Evolutionary conservation across 2,797 vertebrate genomes (phyloP).

Genomic region (Pantherophis vulpinus): DNA sequence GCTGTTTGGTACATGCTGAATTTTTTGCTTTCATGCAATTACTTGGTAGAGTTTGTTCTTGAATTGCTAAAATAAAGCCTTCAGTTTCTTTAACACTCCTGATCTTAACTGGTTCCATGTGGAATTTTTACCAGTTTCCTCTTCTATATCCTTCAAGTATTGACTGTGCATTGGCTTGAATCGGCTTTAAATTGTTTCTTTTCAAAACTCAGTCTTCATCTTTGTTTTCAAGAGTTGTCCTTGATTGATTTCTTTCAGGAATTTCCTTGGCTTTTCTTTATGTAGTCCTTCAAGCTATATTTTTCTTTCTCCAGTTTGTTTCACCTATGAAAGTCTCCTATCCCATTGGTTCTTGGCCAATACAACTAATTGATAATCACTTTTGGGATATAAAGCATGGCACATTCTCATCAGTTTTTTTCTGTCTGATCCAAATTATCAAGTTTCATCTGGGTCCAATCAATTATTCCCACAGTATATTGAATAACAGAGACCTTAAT

Average conservation of each 20-base stretch:
- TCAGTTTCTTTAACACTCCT: neutral
- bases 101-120: neutral
- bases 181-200: neutral
- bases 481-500: neutral
- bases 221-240: neutral
- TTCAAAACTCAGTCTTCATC: neutral
- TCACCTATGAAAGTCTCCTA: neutral
- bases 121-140: neutral
- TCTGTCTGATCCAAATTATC: neutral
- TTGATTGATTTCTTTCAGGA: neutral
- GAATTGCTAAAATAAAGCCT: neutral
- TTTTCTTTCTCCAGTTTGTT: neutral
- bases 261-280: neutral
- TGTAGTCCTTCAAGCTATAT: neutral
- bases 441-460: neutral
- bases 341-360: neutral
- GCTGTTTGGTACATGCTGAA: neutral
- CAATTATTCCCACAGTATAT: neutral
- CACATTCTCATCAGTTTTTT: neutral
- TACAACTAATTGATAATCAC: neutral
- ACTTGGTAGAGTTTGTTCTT: no score
- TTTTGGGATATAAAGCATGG: neutral
- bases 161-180: neutral
- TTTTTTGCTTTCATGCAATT: neutral
- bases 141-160: neutral